Evolutionary conservation across 1,140 invertebrate genomes (phyloP), one percentile per base, ranked within the genome.

Genomic region (Trissolcus basalis): DNA sequence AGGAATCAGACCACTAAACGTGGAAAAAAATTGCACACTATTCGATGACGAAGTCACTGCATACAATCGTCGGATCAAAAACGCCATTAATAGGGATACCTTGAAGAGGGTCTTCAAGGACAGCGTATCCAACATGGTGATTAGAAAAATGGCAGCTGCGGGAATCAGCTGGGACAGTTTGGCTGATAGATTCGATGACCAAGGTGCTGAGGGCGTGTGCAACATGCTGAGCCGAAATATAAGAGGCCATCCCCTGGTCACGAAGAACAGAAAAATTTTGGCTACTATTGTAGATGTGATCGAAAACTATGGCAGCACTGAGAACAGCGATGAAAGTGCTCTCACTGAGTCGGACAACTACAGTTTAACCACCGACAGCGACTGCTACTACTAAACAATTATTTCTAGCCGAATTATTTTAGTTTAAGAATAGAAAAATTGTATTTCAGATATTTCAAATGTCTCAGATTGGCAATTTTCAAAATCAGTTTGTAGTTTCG

Each of bases 61-160:
- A 0, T 44, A 44, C 43, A 44, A 44, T 7, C 11, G 43, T 7
- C 13, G 11, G 3, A 7, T 44, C 7, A 12, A 12, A 44, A 44
- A 44, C 13, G 43, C 43, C 11, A 2, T 12, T 7, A 13, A 44
- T 12, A 6, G 43, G 2, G 43, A 44, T 1, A 12, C 43, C 1
- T 14, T 44, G 43, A 11, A 12, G 7, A 6, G 43, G 3, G 43
- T 44, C 8, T 44, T 44, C 13, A 13, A 44, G 13, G 43, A 14
- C 11, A 44, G 12, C 11, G 6, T 44, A n/a, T 44, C 43, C 2
- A 44, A 13, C 12, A 12, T 7, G 0, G 12, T 44, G 43, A 44
- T 44, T 8, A 11, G 43, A 13, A 44, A 13, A 12, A 44, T 44
- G 43, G 43, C 43, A 13, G 43, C 43, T 44, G 43, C 43, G 11